phyloP scores from a whole-genome alignment of 2,888 invertebrate genomes.

The Phaonia tiefii region DNA sequence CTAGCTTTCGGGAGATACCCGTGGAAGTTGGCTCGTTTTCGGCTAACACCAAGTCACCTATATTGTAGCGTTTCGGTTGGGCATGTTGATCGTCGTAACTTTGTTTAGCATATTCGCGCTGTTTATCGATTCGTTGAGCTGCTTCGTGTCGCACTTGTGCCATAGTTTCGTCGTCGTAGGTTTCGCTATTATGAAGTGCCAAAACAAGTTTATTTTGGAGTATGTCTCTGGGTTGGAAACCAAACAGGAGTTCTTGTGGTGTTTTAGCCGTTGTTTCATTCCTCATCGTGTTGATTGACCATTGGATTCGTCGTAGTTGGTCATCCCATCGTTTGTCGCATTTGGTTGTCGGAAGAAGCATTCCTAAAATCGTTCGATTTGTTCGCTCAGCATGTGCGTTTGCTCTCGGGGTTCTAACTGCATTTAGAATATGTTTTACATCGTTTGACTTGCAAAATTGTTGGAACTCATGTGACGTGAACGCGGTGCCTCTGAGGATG shows the following conservation, averaged over 20 bases:
- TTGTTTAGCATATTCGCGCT: constrained; percentile 42
- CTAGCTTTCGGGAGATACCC: constrained; percentile 66
- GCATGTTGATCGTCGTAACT: constrained; percentile 46
- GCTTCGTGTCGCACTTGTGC: too few species aligned
- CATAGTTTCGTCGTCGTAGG: too few species aligned
- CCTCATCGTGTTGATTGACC: too few species aligned
- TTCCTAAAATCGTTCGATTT: too few species aligned
- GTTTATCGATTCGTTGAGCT: constrained; percentile 28
- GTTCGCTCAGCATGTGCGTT: too few species aligned
- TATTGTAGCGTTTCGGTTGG: constrained; percentile 41
- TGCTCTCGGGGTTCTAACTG: too few species aligned
- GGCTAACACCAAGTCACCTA: constrained; percentile 55
- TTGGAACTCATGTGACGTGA: too few species aligned
- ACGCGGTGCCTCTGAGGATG: constrained; percentile 32
- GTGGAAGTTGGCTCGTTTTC: constrained; percentile 55
- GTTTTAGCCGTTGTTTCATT: constrained; percentile 39
- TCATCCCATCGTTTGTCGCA: too few species aligned
- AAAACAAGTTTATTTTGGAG: constrained; percentile 46
- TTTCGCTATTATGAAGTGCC: constrained; percentile 3
- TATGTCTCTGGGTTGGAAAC: constrained; percentile 45
- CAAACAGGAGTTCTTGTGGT: constrained; percentile 44
- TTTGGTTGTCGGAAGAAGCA: too few species aligned
- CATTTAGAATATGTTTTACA: too few species aligned
- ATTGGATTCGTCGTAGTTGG: constrained; percentile 32
- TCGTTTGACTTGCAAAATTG: too few species aligned